Base-by-base conservation (phyloP, 2,888 invertebrate species). In the Cryptophagus acutangulus region DNA sequence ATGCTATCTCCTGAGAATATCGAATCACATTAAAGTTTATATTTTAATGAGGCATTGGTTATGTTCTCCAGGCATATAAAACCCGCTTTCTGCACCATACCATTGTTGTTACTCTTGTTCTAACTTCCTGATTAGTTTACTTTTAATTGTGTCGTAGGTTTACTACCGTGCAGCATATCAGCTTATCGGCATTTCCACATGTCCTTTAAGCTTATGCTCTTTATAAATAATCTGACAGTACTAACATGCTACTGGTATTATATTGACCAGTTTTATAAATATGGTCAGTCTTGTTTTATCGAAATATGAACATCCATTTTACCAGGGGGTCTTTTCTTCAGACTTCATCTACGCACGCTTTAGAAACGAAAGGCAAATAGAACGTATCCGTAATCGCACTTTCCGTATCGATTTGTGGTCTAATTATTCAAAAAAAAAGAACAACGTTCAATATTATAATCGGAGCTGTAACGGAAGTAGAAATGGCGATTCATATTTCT, bases 21-120 rank as follows among this genome's bases (percentile, higher is more conserved):
- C 58, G 51, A 49, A 51, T 55, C 52, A 52, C 54, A 57, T 55
- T 57, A 54, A 52, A 56, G 51, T 57, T 55, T 57, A 57, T 57
- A 53, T 52, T 55, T 58, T 58, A 58, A 58, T 58, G 58, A 58
- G 56, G 45, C 54, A 48, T 49, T 40, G 51, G n/a, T 12, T 3
- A 15, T 31, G 14, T 31, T 28, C 4, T 28, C 10, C 10, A n/a
- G 4, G 4, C 10, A 12, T 28, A 28, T 28, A n/a, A 28, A 28
- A 28, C 10, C 10, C 28, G 24, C 24, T 20, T 20, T 6, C 24
- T 20, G n/a, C 24, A 20, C n/a, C n/a, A 20, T 28, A 28, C 4
- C 4, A 28, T 4, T n/a, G 31, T 8, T 31, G 12, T 31, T 31
- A 12, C 12, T 8, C 8, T 29, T 29, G 13, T 8, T 8, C 29